Conservation (phyloP, 2,797 vertebrate species). For the Alosa sapidissima region DNA sequence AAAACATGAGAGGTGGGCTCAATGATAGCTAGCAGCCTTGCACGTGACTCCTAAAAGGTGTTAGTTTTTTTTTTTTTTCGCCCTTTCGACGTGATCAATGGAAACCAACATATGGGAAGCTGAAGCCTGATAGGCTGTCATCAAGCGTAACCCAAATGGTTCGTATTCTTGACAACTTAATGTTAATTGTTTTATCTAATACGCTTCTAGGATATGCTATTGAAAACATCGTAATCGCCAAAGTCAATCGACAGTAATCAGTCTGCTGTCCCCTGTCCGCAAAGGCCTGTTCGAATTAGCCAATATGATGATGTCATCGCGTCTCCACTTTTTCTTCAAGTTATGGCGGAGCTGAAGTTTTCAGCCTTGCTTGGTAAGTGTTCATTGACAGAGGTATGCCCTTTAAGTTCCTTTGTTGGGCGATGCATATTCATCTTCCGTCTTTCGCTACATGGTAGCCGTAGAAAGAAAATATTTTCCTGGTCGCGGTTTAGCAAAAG, state of each 20-base stretch:
- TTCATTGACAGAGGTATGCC: neutral
- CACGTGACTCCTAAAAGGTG: neutral
- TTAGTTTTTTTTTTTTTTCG: neutral
- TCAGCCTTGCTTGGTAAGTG: slow-evolving; percentile 76
- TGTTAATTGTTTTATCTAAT: neutral
- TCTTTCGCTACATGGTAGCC: neutral
- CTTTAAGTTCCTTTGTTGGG: neutral
- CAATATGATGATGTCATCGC: slow-evolving; percentile 80
- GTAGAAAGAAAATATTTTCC: neutral
- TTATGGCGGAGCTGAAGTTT: slow-evolving; percentile 82
- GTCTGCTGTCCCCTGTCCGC: slow-evolving; percentile 9
- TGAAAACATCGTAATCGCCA: neutral
- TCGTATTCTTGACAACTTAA: neutral
- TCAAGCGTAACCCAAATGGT: neutral
- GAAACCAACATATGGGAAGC: neutral
- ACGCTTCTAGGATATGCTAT: neutral
- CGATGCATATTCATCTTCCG: neutral
- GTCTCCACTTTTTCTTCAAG: slow-evolving; percentile 75
- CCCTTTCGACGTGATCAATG: neutral
- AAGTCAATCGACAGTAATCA: neutral
- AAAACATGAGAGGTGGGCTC: neutral
- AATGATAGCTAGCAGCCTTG: neutral
- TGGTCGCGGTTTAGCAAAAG: neutral
- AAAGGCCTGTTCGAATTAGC: slow-evolving; percentile 45
- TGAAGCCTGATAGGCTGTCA: neutral